Percentiles rank a stretch among this genome's conserved stretches.
Evolutionary conservation across 2,797 vertebrate species (phyloP).

Genomic region (Sorex maritimensis): DNA sequence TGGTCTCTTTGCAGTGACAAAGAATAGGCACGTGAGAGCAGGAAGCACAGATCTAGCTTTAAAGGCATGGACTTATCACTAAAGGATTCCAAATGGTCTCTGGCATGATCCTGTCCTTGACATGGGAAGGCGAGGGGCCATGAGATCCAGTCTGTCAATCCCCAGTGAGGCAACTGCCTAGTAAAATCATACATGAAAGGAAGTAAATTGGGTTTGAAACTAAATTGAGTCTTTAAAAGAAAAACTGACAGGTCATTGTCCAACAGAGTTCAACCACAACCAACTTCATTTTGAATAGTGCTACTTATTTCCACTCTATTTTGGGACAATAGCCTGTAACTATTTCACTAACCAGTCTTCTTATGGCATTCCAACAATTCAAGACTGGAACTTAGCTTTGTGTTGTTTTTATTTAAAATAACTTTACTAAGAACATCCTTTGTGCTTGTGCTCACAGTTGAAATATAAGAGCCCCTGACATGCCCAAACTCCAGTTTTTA

Average conservation of each 20-base stretch:
- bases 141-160: background rate
- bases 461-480: slow-evolving; percentile 63
- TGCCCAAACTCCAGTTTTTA: slow-evolving; percentile 53
- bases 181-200: background rate
- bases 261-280: slow-evolving; percentile 4
- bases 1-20: background rate
- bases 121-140: background rate
- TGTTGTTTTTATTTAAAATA: slow-evolving; percentile 63
- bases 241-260: slow-evolving; percentile 4
- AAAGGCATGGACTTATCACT: background rate
- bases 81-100: background rate
- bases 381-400: slow-evolving; percentile 51
- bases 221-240: background rate
- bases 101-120: background rate
- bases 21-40: slow-evolving; percentile 14
- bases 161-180: background rate
- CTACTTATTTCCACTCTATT: background rate
- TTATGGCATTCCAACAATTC: slow-evolving; percentile 50
- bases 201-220: background rate
- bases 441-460: slow-evolving; percentile 19
- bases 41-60: background rate
- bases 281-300: slow-evolving; percentile 41
- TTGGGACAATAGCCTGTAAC: slow-evolving; percentile 20
- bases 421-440: slow-evolving; percentile 50
- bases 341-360: background rate